Conservation (phyloP, 1,140 invertebrate genomes). For the Pristionchus pacificus region DNA sequence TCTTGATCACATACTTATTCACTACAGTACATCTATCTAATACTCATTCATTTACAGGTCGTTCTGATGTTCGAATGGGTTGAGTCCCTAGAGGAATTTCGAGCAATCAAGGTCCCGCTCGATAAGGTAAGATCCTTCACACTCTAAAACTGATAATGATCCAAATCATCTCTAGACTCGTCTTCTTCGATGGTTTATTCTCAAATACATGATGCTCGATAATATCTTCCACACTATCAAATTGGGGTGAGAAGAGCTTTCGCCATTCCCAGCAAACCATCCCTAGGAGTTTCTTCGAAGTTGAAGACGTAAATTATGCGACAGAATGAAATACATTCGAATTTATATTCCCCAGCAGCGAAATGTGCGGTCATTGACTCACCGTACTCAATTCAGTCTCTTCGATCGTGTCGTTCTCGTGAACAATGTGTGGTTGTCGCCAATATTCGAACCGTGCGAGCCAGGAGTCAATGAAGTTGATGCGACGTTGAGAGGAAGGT, state of each 20-base stretch:
- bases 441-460: conserved; percentile 15
- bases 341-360: conserved; percentile 13
- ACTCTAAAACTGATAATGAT: not conserved
- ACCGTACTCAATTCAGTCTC: not conserved
- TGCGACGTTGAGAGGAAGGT: conserved; percentile 33
- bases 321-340: not conserved
- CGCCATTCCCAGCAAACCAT: conserved; percentile 2
- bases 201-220: conserved; percentile 46
- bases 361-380: conserved; percentile 19
- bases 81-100: conserved; percentile 39
- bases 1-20: too few relatives aligned
- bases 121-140: conserved; percentile 33
- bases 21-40: too few relatives aligned
- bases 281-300: not conserved
- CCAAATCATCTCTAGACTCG: conserved; percentile 31
- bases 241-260: conserved; percentile 27
- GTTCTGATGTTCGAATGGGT: conserved; percentile 47
- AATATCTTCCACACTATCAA: conserved; percentile 52
- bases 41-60: conserved; percentile 40
- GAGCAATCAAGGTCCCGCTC: conserved; percentile 28
- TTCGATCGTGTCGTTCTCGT: conserved; percentile 39
- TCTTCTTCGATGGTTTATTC: conserved; percentile 42
- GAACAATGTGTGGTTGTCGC: conserved; percentile 39
- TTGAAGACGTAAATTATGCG: not conserved
- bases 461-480: conserved; percentile 21